Conservation (phyloP, 2,888 invertebrate species). For the Netelia fuscicornis region DNA sequence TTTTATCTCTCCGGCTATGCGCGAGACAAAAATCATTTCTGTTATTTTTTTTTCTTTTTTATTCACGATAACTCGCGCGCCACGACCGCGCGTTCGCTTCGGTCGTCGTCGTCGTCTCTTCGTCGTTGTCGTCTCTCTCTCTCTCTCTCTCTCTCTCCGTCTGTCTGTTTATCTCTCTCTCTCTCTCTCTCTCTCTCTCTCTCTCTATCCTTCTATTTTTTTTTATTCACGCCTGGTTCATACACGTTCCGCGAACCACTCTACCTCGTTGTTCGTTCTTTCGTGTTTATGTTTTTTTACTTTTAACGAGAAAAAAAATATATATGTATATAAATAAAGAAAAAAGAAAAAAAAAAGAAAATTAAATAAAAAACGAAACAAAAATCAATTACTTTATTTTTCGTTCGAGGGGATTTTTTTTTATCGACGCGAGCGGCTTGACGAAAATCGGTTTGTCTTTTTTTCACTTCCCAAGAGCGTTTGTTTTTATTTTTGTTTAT, state of each 20-base stretch:
- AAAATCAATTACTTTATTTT: conserved; percentile 23
- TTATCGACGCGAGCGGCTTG: not conserved
- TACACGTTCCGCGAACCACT: conserved; percentile 3
- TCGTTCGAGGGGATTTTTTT: not conserved
- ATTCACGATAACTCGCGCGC: conserved; percentile 47
- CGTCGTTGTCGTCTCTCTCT: conserved; percentile 45
- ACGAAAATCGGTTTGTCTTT: conserved; percentile 7
- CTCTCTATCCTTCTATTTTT: not conserved
- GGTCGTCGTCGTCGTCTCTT: conserved; percentile 31
- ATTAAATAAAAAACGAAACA: not conserved
- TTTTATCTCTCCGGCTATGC: conserved; percentile 29
- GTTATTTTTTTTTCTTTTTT: not conserved
- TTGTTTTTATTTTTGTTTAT: too few species aligned
- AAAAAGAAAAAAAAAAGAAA: not conserved
- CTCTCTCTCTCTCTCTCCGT: conserved; percentile 38
- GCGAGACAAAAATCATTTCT: conserved; percentile 49
- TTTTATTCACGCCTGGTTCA: conserved; percentile 7
- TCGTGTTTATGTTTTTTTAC: not conserved
- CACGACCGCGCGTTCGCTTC: conserved; percentile 35
- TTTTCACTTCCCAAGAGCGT: not conserved
- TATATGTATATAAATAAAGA: not conserved
- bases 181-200: too few species aligned
- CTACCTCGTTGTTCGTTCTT: conserved; percentile 29
- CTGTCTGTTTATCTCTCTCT: too few species aligned
- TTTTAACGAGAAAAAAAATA: too few species aligned